A percentile compares a stretch with the other conserved stretches of the same genome.
Conservation (phyloP, 2,888 invertebrate species). For the Hipparchia sbordonii region DNA sequence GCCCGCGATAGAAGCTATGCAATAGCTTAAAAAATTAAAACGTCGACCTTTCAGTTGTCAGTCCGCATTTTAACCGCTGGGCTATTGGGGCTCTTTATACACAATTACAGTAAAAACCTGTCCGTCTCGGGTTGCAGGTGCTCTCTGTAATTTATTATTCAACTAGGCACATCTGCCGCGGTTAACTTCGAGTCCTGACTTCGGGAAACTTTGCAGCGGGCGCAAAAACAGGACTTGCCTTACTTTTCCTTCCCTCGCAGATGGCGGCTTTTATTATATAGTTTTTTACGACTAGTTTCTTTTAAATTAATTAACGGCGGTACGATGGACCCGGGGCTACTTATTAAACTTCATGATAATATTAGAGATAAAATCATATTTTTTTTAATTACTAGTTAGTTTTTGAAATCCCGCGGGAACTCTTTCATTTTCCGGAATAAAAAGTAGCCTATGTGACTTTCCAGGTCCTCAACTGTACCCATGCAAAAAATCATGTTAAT, state of each 20-base stretch:
- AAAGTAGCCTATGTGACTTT: no score
- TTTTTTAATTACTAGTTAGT: no score
- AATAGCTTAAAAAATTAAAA: not conserved
- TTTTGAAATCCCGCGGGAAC: no score
- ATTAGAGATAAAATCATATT: no score
- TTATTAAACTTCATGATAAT: no score
- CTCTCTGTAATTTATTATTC: constrained; percentile 29
- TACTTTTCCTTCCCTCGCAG: constrained; percentile 19
- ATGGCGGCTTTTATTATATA: constrained; percentile 23
- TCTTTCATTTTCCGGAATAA: no score
- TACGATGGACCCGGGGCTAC: not conserved
- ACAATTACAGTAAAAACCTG: constrained; percentile 15
- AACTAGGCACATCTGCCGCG: constrained; percentile 28
- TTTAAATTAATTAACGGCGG: constrained; percentile 11
- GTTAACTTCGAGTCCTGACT: constrained; percentile 32
- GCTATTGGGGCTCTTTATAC: not conserved
- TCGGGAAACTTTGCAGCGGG: constrained; percentile 28
- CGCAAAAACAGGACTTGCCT: constrained; percentile 30
- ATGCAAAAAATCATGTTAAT: no score
- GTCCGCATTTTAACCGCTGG: no score
- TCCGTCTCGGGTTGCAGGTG: constrained; percentile 24
- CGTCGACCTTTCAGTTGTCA: not conserved
- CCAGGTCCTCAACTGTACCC: no score
- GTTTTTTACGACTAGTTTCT: constrained; percentile 23
- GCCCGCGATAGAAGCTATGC: no score